Evolutionary conservation across 2,888 invertebrate genomes (phyloP).

Genomic region (Melieria picta): DNA sequence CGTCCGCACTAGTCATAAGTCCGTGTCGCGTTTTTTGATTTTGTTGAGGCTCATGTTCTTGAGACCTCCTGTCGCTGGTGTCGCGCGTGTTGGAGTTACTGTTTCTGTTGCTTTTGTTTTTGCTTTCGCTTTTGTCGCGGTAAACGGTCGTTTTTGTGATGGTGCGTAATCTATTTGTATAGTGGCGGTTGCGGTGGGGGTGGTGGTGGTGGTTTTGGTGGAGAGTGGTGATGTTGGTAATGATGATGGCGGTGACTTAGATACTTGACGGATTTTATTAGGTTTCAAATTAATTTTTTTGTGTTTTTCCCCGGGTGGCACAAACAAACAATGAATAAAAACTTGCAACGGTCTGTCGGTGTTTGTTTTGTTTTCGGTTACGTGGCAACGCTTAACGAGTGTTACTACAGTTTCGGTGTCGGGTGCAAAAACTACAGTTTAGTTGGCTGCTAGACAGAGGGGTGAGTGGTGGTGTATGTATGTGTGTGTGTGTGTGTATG

Average conservation of each 20-base stretch:
- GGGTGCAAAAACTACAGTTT: background rate
- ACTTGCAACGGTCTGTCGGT: constrained; percentile 11
- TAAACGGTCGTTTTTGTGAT: background rate
- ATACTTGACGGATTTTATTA: constrained; percentile 42
- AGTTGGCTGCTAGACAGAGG: background rate
- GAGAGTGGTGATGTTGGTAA: constrained; percentile 25
- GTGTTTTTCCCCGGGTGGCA: constrained; percentile 25
- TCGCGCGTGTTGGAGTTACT: constrained; percentile 22
- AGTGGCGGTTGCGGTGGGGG: constrained; percentile 22
- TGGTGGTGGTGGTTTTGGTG: background rate
- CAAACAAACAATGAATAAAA: constrained; percentile 5
- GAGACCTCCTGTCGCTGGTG: constrained; percentile 41
- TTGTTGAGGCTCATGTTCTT: constrained; percentile 59
- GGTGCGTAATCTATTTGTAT: background rate
- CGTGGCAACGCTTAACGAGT: background rate
- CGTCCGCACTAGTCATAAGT: constrained; percentile 66
- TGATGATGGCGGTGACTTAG: constrained; percentile 29
- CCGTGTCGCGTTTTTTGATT: constrained; percentile 65
- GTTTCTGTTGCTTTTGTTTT: constrained; percentile 18
- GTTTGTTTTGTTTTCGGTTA: constrained; percentile 13
- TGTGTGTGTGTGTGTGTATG: constrained; percentile 14
- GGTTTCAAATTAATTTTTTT: constrained; percentile 45
- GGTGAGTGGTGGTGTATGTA: constrained; percentile 6
- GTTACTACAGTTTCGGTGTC: too few species aligned
- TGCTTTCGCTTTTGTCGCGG: background rate